A percentile compares a stretch with the other conserved stretches of the same genome.
phyloP scores from a whole-genome alignment of 2,113 vertebrate genomes.

The Nothoprocta perdicaria region DNA sequence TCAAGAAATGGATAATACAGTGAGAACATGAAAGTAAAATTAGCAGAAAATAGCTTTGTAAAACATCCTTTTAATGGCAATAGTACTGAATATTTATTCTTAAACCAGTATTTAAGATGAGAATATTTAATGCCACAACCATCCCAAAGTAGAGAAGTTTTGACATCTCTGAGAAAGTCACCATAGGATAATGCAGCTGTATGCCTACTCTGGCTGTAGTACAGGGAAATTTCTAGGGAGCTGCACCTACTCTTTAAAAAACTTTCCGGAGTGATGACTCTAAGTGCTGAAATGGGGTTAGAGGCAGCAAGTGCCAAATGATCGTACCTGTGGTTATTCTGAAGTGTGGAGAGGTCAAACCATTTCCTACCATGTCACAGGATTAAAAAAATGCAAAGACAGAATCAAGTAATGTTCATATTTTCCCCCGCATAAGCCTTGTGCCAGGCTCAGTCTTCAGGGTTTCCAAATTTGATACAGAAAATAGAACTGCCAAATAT shows the following conservation, averaged over 20 bases:
- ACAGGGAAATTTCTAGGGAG: not conserved
- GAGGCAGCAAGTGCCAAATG: not conserved
- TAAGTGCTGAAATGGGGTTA: not conserved
- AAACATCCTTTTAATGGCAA: not conserved
- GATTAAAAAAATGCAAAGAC: not conserved
- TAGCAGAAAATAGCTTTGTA: not conserved
- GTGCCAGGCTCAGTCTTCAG: not conserved
- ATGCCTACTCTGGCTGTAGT: not conserved
- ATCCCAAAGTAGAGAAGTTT: too few relatives aligned
- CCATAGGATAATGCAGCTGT: not conserved
- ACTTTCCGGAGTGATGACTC: not conserved
- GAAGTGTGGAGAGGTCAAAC: not conserved
- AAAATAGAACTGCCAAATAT: not conserved
- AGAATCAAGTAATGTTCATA: not conserved
- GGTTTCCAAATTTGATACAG: not conserved
- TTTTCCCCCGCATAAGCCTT: not conserved
- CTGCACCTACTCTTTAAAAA: fast-evolving
- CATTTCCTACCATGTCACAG: not conserved
- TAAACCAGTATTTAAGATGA: not conserved
- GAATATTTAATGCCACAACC: not conserved
- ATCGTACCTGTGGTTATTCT: not conserved
- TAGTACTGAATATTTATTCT: not conserved
- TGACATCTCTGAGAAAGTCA: not conserved
- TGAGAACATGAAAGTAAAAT: not conserved
- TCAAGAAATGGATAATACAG: not conserved